phyloP scores from a whole-genome alignment of 2,113 vertebrate genomes.

The Boleophthalmus pectinirostris region DNA sequence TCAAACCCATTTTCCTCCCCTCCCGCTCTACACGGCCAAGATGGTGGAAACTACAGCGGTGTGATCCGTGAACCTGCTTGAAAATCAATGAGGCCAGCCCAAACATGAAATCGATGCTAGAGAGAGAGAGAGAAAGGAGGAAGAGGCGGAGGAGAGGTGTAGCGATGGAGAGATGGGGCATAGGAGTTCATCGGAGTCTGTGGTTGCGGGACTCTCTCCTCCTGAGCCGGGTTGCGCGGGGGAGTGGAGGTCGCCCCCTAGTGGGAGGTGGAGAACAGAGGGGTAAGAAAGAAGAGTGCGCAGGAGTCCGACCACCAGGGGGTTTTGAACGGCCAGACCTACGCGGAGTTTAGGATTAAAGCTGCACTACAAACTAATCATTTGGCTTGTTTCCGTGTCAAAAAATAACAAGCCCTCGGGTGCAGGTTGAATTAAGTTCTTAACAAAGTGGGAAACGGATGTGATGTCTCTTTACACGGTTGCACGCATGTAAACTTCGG shows the following conservation, averaged over 20 bases:
- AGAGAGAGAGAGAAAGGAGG: conserved; percentile 34
- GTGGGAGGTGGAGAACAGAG: conserved; percentile 36
- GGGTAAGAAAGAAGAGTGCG: conserved; percentile 26
- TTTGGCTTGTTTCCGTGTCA: conserved; percentile 21
- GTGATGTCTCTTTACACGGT: conserved; percentile 1
- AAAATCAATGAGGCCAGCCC: conserved; percentile 76
- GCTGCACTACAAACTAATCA: conserved; percentile 6
- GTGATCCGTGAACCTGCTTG: conserved; percentile 70
- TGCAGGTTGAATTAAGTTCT: conserved; percentile 5
- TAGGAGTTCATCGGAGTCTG: conserved; percentile 49
- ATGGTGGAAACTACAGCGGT: conserved; percentile 59
- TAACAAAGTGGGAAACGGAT: conserved; percentile 1
- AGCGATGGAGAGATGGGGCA: conserved; percentile 34
- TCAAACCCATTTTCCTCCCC: conserved; percentile 65
- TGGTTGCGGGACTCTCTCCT: conserved; percentile 37
- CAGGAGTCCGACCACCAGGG: conserved; percentile 18
- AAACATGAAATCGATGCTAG: conserved; percentile 74
- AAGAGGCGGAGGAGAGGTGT: conserved; percentile 21
- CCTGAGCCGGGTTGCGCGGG: conserved; percentile 31
- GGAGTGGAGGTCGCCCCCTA: conserved; percentile 47
- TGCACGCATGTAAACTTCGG: neutral
- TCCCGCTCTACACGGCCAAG: conserved; percentile 54
- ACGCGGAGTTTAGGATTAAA: conserved; percentile 23
- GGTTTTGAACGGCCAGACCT: neutral
- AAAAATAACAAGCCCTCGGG: conserved; percentile 8